Percentiles rank a stretch among this genome's conserved stretches.
Evolutionary conservation across 2,888 invertebrate genomes (phyloP).

Genomic region (Lasioglossum figueresi): DNA sequence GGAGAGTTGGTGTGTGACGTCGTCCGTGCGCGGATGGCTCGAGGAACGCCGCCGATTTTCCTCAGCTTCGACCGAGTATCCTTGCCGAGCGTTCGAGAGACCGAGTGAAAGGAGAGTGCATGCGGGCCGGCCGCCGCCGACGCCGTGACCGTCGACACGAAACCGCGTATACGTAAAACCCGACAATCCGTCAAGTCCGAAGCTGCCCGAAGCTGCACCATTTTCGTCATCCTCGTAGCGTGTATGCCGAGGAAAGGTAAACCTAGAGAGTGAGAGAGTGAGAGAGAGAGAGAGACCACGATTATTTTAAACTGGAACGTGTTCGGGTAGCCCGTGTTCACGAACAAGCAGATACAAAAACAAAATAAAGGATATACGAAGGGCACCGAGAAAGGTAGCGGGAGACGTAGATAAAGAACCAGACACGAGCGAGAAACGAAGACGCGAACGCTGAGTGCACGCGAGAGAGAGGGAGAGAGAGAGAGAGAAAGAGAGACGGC

Average conservation of each 20-base stretch:
- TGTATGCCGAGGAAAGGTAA: conserved; percentile 51
- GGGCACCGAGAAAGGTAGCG: conserved; percentile 38
- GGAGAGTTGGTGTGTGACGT: conserved; percentile 70
- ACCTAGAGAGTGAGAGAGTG: neutral
- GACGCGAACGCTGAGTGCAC: neutral
- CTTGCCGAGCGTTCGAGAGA: conserved; percentile 37
- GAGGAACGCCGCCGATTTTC: conserved; percentile 70
- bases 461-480: conserved; percentile 1
- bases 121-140: conserved; percentile 66
- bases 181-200: conserved; percentile 81
- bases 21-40: conserved; percentile 73
- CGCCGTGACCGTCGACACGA: conserved; percentile 69
- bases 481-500: conserved; percentile 19
- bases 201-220: conserved; percentile 64
- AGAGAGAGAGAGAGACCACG: conserved; percentile 20
- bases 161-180: conserved; percentile 79
- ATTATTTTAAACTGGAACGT: conserved; percentile 55
- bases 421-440: conserved; percentile 38
- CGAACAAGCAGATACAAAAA: conserved; percentile 25
- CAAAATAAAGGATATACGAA: conserved; percentile 51
- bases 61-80: conserved; percentile 50
- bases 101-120: conserved; percentile 50
- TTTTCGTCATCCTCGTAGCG: conserved; percentile 62
- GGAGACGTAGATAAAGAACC: conserved; percentile 24
- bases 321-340: conserved; percentile 8